Base-by-base conservation (phyloP, 2,797 vertebrate genomes). In the Poecilia picta region DNA sequence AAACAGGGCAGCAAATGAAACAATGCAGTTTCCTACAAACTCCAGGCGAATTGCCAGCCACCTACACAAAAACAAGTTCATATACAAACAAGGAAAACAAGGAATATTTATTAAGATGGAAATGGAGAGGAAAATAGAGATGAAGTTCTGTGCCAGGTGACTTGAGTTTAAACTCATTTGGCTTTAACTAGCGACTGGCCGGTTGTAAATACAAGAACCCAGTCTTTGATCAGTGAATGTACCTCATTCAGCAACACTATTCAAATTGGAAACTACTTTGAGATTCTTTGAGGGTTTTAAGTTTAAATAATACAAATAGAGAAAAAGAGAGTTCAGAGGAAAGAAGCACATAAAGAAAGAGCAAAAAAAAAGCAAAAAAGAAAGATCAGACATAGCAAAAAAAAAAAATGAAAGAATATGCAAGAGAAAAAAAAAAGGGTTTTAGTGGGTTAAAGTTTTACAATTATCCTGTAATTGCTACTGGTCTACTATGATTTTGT, bases 41-140 rank as follows among this genome's bases (percentile, higher is more conserved):
- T 99, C 98, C 87, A 99, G 92, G 18, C 97, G 96, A 51, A 99
- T 86, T 0, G 97, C 98, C 78, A 99, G 91, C 98, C 98, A 99
- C 93, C 98, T 99, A 82, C 8, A 84, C 16, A 76, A n/a, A 39
- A 8, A 75, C 74, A 88, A 0, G 83, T 23, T 73, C 64, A 73
- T 45, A 13, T 2, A 79, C 23, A 47, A 76, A 15, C 33, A n/a
- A n/a, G n/a, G n/a, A n/a, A n/a, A n/a, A n/a, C n/a, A 66, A 10
- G 20, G 10, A 25, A 23, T 23, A 43, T 70, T 43, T 43, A 13
- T 39, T 43, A 25, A 51, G 31, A 33, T 3, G 13, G 53, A 8
- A 43, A 41, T n/a, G 15, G 12, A 45, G 18, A 62, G 20, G 8
- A 62, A 62, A 31, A 7, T 18, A 47, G 10, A 31, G 36, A 41